Conservation (phyloP, 2,113 vertebrate genomes). For the Oxyruncus cristatus region DNA sequence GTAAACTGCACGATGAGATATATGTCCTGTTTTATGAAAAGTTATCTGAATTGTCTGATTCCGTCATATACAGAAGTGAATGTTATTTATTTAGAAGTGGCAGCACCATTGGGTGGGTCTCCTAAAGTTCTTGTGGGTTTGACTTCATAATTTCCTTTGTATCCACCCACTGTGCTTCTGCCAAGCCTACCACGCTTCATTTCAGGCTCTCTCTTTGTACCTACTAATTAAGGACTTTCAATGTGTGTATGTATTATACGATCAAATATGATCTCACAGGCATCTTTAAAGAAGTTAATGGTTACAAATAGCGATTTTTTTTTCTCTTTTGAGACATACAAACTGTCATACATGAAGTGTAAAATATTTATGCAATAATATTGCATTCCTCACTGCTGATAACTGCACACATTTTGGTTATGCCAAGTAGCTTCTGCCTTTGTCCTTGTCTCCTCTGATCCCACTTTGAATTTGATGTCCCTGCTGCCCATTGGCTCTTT, state of each 20-base stretch:
- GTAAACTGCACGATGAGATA: neutral
- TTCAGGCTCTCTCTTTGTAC: slow-evolving; percentile 42
- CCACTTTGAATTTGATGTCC: neutral
- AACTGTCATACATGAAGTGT: neutral
- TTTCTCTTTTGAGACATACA: neutral
- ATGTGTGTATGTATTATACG: neutral
- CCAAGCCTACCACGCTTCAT: slow-evolving; percentile 60
- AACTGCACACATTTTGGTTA: slow-evolving; percentile 27
- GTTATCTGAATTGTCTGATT: slow-evolving; percentile 41
- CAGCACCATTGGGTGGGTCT: slow-evolving; percentile 70
- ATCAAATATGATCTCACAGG: neutral
- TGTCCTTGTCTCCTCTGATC: neutral
- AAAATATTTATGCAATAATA: neutral
- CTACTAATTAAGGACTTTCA: slow-evolving; percentile 67
- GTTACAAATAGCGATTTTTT: neutral
- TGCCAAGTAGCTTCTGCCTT: neutral
- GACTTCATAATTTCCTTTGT: slow-evolving; percentile 68
- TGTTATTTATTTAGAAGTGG: slow-evolving; percentile 67
- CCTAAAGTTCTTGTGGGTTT: slow-evolving; percentile 73
- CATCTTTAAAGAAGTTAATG: neutral
- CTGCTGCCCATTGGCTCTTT: neutral
- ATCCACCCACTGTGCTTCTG: slow-evolving; percentile 50
- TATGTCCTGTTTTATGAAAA: neutral
- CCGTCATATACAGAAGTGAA: slow-evolving; percentile 11
- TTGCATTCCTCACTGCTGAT: neutral